Percentiles rank a stretch among this genome's conserved stretches.
These are phyloP conservation scores for Branchipolynoe longqiensis DNA, from an alignment of 2,888 invertebrate genomes.

Conservation along the genomic window DNA sequence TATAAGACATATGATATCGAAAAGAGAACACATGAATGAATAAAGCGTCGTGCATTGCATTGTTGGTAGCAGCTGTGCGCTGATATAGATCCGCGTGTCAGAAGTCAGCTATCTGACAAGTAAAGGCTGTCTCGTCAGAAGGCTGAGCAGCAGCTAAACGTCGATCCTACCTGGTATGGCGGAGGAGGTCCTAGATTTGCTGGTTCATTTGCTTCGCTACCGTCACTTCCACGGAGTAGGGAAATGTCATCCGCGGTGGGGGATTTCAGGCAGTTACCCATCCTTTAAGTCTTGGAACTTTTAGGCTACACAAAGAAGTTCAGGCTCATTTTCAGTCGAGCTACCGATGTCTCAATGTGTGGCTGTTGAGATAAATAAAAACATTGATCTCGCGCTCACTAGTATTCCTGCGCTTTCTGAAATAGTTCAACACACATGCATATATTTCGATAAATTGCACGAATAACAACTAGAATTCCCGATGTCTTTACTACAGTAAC, in stretches of 20 bases:
- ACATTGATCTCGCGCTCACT: conserved; percentile 45
- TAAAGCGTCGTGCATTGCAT: neutral
- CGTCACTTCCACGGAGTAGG: conserved; percentile 80
- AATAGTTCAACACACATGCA: conserved; percentile 8
- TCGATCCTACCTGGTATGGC: conserved; percentile 79
- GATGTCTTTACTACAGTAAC: neutral
- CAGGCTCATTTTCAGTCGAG: conserved; percentile 36
- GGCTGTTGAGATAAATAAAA: conserved; percentile 57
- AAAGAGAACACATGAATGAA: neutral
- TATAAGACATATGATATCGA: no score
- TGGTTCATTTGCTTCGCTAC: conserved; percentile 72
- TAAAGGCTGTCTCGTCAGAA: neutral
- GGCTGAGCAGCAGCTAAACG: conserved; percentile 1
- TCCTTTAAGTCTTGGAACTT: conserved; percentile 64
- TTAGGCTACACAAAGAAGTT: conserved; percentile 1
- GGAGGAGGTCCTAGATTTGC: conserved; percentile 80
- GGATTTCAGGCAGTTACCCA: conserved; percentile 83
- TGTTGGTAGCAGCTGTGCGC: neutral
- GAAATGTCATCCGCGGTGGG: conserved; percentile 82
- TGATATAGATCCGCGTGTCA: neutral
- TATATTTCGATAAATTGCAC: neutral
- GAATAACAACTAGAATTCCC: neutral
- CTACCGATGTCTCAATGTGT: conserved; percentile 26
- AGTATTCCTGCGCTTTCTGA: conserved; percentile 6
- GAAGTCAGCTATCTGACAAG: neutral